Percentiles rank a stretch among this genome's conserved stretches.
Evolutionary conservation across 2,797 vertebrate species (phyloP).

Genomic region (Takifugu ocellatus): DNA sequence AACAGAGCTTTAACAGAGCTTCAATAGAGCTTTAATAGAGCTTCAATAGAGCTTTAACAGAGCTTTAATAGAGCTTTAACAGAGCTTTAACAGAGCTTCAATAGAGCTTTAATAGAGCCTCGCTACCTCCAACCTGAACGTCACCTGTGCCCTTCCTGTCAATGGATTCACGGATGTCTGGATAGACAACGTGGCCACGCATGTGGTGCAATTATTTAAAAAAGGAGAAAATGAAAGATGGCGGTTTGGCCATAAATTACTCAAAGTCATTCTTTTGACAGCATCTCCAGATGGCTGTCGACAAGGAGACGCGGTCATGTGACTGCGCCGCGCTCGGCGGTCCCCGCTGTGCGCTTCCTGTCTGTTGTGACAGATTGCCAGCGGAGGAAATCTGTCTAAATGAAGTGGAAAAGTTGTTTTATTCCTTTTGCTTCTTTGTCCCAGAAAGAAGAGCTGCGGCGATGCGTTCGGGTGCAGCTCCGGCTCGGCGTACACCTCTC

Average conservation of each 20-base stretch:
- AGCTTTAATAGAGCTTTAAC: too few species aligned
- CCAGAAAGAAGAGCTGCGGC: too few species aligned
- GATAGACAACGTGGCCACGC: constrained; percentile 34
- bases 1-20: too few species aligned
- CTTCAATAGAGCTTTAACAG: too few species aligned
- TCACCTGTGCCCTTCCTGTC: constrained; percentile 29
- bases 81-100: too few species aligned
- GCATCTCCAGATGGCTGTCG: constrained; percentile 71
- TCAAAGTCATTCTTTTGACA: constrained; percentile 42
- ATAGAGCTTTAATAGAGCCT: too few species aligned
- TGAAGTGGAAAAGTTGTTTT: constrained; percentile 7
- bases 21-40: too few species aligned
- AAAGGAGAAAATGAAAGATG: constrained; percentile 19
- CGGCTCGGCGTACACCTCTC: too few species aligned
- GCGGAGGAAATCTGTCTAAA: constrained; percentile 37
- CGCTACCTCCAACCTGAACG: too few species aligned
- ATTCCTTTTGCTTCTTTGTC: too few species aligned
- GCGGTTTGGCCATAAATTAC: constrained; percentile 40
- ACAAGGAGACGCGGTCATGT: constrained; percentile 42
- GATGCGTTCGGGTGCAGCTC: too few species aligned
- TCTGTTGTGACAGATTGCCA: constrained; percentile 60
- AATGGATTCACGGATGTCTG: constrained; percentile 46
- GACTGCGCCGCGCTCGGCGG: constrained; percentile 40
- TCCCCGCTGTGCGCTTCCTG: constrained; percentile 31
- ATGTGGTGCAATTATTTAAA: constrained; percentile 4